Conservation (phyloP, 2,113 vertebrate genomes). For the Campylomormyrus numenius region DNA sequence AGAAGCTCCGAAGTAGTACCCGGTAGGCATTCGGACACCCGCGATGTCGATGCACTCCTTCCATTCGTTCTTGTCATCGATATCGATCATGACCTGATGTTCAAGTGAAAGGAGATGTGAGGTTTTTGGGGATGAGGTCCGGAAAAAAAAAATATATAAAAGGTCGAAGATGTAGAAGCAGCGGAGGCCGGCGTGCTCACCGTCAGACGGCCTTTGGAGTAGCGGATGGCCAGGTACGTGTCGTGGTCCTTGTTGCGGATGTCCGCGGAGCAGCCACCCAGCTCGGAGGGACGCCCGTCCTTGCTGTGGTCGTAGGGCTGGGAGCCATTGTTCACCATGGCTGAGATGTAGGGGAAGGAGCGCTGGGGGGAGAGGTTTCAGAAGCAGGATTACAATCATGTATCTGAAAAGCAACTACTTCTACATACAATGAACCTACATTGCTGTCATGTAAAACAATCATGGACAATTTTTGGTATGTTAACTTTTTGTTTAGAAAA, state of each 20-base stretch:
- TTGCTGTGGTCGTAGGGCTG: conserved; percentile 88
- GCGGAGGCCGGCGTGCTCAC: conserved; percentile 51
- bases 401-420: not conserved
- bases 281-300: conserved; percentile 81
- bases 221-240: conserved; percentile 92
- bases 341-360: conserved; percentile 88
- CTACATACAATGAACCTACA: not conserved
- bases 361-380: conserved; percentile 55
- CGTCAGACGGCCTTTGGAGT: conserved; percentile 87
- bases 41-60: conserved; percentile 93
- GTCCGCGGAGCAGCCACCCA: conserved; percentile 86
- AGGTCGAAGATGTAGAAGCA: not conserved
- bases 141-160: not conserved
- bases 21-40: conserved; percentile 88
- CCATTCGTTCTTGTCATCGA: conserved; percentile 93
- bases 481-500: not conserved
- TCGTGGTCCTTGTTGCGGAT: conserved; percentile 87
- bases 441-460: not conserved
- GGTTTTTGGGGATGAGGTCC: not conserved
- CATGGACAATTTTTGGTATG: not conserved
- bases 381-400: not conserved
- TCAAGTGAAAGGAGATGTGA: not conserved
- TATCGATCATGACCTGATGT: conserved; percentile 83
- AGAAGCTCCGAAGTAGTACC: conserved; percentile 92
- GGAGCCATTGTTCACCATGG: conserved; percentile 95